These are phyloP conservation scores for Synaphobranchus kaupii DNA, from an alignment of 2,797 vertebrate species.

Conservation along the genomic window DNA sequence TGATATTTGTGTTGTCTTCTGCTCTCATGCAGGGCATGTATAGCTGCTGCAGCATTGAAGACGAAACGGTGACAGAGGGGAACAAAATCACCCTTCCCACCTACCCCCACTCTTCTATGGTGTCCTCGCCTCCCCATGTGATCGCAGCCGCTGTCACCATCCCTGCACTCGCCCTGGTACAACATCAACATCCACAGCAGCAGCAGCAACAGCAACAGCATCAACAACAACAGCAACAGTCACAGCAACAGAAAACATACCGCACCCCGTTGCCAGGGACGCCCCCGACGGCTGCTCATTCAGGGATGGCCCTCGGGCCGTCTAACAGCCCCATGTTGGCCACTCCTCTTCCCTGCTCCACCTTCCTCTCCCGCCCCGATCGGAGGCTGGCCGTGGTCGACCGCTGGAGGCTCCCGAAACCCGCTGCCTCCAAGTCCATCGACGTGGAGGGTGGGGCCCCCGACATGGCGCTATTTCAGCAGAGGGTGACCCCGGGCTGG, in stretches of 20 bases:
- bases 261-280: slow-evolving; percentile 74
- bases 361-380: slow-evolving; percentile 83
- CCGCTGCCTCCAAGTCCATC: slow-evolving; percentile 61
- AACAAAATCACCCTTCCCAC: slow-evolving; percentile 70
- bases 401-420: slow-evolving; percentile 79
- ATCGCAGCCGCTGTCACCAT: slow-evolving; percentile 71
- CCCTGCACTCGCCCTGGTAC: slow-evolving; percentile 71
- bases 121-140: slow-evolving; percentile 70
- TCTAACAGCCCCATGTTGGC: slow-evolving; percentile 79
- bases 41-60: slow-evolving; percentile 90
- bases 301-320: slow-evolving; percentile 77
- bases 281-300: slow-evolving; percentile 65
- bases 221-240: slow-evolving; percentile 69
- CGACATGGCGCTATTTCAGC: slow-evolving; percentile 67
- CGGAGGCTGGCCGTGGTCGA: slow-evolving; percentile 81
- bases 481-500: slow-evolving; percentile 71
- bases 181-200: slow-evolving; percentile 49
- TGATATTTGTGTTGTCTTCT: slow-evolving; percentile 38
- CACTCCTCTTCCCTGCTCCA: slow-evolving; percentile 79
- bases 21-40: slow-evolving; percentile 83
- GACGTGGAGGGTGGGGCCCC: slow-evolving; percentile 52
- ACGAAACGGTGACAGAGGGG: slow-evolving; percentile 70
- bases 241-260: slow-evolving; percentile 74
- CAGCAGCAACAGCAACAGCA: slow-evolving; percentile 38
- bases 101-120: slow-evolving; percentile 69